Evolutionary conservation across 2,113 vertebrate genomes (phyloP), one percentile per base, ranked within the genome.

Genomic region (Peromyscus maniculatus): DNA sequence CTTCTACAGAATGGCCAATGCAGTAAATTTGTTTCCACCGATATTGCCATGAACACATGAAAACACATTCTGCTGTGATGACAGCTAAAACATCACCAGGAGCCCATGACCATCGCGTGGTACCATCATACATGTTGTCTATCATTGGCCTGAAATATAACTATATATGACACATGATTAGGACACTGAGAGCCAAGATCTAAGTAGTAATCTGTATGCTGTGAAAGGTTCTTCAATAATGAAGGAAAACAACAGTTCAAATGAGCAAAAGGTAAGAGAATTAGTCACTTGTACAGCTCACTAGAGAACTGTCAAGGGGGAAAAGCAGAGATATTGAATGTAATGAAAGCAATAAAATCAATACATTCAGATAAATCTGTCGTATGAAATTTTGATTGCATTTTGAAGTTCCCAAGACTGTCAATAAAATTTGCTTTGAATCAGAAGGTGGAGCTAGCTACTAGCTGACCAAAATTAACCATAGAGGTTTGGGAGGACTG

Each of bases 141-240:
- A 33, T 52, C n/a, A 43, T 7, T 72, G n/a, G 72, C 17, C 9
- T 15, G 74, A 46, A 43, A 57, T 55, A 24, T 36, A 84, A 69
- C 28, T 46, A 64, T 13, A 64, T 13, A 6, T 66, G 57, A 33
- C 59, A 13, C 9, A 52, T 77, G 71, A 66, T 15, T 77, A 92
- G 89, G 75, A 82, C 28, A 59, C 28, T 89, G 36, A 87, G 26
- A 80, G 43, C 43, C 11, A 89, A 72, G 12, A 96, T 21, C 22
- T 78, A 88, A 69, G 21, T 55, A 78, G 33, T 88, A 90, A 87
- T 79, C 67, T 33, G 55, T 39, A 26, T 15, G 5, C 10, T 72
- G 10, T 91, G 67, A 90, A 95, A 80, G 7, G 82, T 86, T 92
- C 55, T 77, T 96, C n/a, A 89, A 33, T 82, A 95, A 91, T 64